These are phyloP conservation scores for Theonella swinhoei DNA, from an alignment of 37 sponge, comb jelly and placozoan species.

Conservation along the genomic window DNA sequence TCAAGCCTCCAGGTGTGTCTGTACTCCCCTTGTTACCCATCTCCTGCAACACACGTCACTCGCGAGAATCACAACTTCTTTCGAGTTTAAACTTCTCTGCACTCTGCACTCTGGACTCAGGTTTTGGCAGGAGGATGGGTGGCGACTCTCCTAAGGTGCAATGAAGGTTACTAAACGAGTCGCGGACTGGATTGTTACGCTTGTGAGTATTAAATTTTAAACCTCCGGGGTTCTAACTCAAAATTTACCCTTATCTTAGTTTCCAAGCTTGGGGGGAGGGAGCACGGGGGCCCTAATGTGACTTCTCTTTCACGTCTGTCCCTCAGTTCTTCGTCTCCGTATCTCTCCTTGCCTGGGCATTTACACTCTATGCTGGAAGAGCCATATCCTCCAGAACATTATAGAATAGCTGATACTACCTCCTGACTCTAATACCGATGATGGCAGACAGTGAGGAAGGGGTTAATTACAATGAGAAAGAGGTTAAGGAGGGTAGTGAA, in stretches of 20 bases:
- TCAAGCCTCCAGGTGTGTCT: constrained; percentile 11
- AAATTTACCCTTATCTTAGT: neutral
- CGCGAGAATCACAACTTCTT: neutral
- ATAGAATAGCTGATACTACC: neutral
- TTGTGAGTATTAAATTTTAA: neutral
- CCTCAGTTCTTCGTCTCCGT: constrained; percentile 15
- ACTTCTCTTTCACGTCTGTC: neutral
- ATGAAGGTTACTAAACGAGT: neutral
- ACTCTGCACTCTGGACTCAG: no score
- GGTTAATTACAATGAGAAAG: neutral
- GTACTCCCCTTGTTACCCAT: constrained; percentile 37
- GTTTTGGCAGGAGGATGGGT: no score
- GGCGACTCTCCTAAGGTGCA: no score
- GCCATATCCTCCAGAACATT: constrained; percentile 34
- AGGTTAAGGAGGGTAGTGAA: neutral
- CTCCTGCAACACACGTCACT: neutral
- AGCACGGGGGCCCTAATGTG: neutral
- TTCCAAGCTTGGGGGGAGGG: no score
- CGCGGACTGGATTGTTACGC: constrained; percentile 5
- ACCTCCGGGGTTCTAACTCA: neutral
- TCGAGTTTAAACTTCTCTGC: neutral
- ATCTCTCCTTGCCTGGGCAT: constrained; percentile 41
- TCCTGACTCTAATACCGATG: neutral
- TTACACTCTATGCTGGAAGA: constrained; percentile 46
- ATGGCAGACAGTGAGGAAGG: neutral